phyloP scores from a whole-genome alignment of 2,797 vertebrate species.

The Carcharodon carcharias region DNA sequence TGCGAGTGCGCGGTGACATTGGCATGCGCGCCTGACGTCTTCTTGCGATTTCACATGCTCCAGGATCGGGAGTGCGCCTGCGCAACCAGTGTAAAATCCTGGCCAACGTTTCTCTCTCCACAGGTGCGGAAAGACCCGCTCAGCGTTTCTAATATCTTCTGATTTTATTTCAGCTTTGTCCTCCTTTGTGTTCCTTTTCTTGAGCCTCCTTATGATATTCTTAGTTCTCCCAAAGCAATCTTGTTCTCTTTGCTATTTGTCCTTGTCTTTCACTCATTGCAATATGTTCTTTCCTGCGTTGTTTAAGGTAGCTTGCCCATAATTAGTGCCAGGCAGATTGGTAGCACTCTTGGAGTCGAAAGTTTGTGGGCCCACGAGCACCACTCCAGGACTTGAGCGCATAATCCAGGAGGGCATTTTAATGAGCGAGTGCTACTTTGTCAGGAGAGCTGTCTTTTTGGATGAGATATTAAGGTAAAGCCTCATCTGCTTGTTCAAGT shows the following conservation, averaged over 20 bases:
- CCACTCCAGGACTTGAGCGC: neutral
- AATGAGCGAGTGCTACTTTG: neutral
- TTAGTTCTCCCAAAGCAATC: neutral
- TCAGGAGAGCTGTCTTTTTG: neutral
- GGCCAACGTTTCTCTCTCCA: no score
- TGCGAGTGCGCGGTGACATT: no score
- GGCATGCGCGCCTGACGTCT: no score
- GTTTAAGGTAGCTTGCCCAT: neutral
- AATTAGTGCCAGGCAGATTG: neutral
- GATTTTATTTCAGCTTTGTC: neutral
- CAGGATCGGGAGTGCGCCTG: no score
- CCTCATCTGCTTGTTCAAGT: neutral
- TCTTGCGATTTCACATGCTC: no score
- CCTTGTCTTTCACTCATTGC: neutral
- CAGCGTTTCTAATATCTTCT: no score
- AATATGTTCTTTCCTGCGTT: neutral
- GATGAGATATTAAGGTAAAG: neutral
- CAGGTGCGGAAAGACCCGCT: no score
- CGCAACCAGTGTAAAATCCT: no score
- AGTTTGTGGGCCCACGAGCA: neutral
- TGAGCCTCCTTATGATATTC: neutral
- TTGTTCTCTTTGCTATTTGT: neutral
- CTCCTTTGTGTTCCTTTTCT: neutral
- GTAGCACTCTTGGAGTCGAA: neutral
- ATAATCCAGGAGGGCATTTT: neutral